Evolutionary conservation across 2,113 vertebrate genomes (phyloP).

Genomic region (Sceloporus tristichus): DNA sequence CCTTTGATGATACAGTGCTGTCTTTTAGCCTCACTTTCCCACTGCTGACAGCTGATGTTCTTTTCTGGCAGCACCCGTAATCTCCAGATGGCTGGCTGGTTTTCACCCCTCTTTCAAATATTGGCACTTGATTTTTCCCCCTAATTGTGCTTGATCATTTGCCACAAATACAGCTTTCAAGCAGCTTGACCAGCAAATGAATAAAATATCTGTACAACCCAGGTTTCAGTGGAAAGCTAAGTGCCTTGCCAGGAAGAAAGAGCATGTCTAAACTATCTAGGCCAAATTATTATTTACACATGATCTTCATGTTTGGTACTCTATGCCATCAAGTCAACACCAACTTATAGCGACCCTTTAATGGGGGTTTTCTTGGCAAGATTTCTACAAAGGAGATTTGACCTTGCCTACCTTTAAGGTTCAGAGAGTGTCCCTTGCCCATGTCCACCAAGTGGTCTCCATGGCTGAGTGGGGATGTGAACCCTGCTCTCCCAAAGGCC

Average conservation of each 20-base stretch:
- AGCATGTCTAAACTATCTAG: background rate
- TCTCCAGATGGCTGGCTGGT: slow-evolving; percentile 17
- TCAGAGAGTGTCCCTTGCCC: no score
- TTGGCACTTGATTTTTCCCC: background rate
- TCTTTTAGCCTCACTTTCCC: background rate
- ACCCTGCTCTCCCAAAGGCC: no score
- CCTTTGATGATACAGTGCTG: background rate
- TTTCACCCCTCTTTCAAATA: background rate
- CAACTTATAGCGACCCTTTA: no score
- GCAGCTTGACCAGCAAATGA: background rate
- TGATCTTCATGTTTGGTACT: no score
- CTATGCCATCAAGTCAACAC: no score
- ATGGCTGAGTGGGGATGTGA: no score
- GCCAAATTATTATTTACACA: background rate
- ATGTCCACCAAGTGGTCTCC: no score
- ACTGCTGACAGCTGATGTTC: background rate
- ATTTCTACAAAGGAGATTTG: no score
- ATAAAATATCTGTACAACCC: background rate
- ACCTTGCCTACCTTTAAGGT: no score
- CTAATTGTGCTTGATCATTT: slow-evolving; percentile 12
- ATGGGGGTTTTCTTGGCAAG: no score
- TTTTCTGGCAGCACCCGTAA: background rate
- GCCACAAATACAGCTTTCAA: slow-evolving; percentile 22
- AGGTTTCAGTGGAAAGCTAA: background rate
- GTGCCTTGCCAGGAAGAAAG: background rate